A percentile compares a stretch with the other conserved stretches of the same genome.
phyloP scores from a whole-genome alignment of 1,140 invertebrate species.

The Aphaenogaster rudis region DNA sequence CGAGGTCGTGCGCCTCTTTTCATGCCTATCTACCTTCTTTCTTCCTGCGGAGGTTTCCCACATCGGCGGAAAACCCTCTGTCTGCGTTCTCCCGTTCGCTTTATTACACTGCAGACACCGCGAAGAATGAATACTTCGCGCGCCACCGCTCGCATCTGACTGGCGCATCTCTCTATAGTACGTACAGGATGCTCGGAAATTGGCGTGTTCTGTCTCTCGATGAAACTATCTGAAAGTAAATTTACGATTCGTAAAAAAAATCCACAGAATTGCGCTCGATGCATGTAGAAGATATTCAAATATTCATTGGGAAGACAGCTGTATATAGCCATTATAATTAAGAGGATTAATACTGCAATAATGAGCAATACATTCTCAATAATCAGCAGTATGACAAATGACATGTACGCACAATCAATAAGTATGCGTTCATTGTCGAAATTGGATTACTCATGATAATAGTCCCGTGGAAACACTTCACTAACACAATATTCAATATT shows the following conservation, averaged over 20 bases:
- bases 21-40: constrained; percentile 64
- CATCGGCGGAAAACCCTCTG: constrained; percentile 43
- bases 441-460: constrained; percentile 45
- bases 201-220: constrained; percentile 23
- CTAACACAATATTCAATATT: constrained; percentile 23
- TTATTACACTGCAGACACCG: constrained; percentile 66
- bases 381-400: constrained; percentile 32
- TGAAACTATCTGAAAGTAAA: constrained; percentile 24
- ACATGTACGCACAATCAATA: constrained; percentile 23
- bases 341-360: constrained; percentile 27
- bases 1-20: constrained; percentile 46
- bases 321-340: not conserved
- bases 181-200: constrained; percentile 21
- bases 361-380: constrained; percentile 23
- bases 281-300: not conserved
- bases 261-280: not conserved
- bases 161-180: constrained; percentile 30
- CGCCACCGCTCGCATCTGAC: constrained; percentile 37
- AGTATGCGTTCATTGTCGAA: constrained; percentile 30
- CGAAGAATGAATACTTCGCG: constrained; percentile 48
- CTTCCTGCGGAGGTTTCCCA: constrained; percentile 53
- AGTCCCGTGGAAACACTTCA: constrained; percentile 24
- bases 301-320: not conserved
- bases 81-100: constrained; percentile 46
- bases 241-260: constrained; percentile 17